Base-by-base conservation (phyloP, 1,140 invertebrate species). In the Drosophila sturtevanti region DNA sequence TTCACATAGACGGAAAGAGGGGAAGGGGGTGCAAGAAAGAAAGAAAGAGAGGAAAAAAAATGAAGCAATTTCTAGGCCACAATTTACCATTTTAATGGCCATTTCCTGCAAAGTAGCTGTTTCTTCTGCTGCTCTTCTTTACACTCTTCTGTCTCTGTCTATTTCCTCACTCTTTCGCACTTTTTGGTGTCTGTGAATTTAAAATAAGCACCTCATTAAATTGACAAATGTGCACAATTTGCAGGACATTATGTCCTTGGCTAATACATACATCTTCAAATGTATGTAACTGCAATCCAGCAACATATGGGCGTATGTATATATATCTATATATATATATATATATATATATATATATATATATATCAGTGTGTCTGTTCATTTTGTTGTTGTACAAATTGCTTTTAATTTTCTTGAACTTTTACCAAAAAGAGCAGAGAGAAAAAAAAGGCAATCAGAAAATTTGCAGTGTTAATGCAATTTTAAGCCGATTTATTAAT, bases 201-300 rank as follows among this genome's bases (percentile, higher is more conserved):
- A 71, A 71, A 86, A 90, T 86, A 89, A 90, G 87, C 89, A 90
- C 68, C 87, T 90, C 87, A 90, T 90, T 90, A 90, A 90, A 90
- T 84, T 90, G 82, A 90, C 87, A 90, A 90, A 90, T 89, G 85
- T 78, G 61, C 62, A 80, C 84, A 89, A 89, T 89, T 89, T 89
- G 85, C 84, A 80, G 84, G 80, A 89, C 85, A 89, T 89, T 84
- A 89, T 89, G 84, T 77, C 65, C 31, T 48, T 27, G 37, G 63
- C 80, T 80, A 89, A 80, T 89, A 71, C 72, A 70, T 72, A 66
- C 68, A 79, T n/a, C 62, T 60, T 31, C 27, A 31, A 31, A 31
- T 31, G 27, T 31, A 6, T 31, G 27, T 31, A 31, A 31, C 27
- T 31, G 27, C 5, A 31, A 31, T 6, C 27, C 27, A 6, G 27